phyloP scores from a whole-genome alignment of 2,797 vertebrate genomes.

The Setipinna tenuifilis region DNA sequence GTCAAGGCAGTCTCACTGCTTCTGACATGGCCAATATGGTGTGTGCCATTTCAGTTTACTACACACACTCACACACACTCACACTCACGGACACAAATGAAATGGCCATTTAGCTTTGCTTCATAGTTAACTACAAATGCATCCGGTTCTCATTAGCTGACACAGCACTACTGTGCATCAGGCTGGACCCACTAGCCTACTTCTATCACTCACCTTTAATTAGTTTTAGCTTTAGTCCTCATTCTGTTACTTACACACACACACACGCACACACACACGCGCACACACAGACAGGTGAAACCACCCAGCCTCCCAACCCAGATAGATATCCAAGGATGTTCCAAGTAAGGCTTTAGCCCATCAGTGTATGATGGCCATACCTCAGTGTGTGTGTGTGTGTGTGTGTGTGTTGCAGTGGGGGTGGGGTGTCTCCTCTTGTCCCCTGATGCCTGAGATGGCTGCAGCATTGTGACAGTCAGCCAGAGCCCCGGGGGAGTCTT shows the following conservation, averaged over 20 bases:
- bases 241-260: not conserved
- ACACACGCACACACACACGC: not conserved
- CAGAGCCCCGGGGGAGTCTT: conserved; percentile 57
- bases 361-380: conserved; percentile 38
- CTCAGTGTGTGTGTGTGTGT: not conserved
- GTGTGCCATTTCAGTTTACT: not conserved
- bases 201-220: not conserved
- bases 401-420: not conserved
- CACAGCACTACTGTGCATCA: not conserved
- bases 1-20: too few relatives aligned
- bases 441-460: conserved; percentile 52
- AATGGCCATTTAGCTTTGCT: conserved; percentile 7
- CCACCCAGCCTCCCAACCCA: not conserved
- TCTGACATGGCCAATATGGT: too few relatives aligned
- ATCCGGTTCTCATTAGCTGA: not conserved
- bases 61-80: not conserved
- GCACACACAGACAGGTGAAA: not conserved
- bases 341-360: conserved; percentile 37
- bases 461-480: conserved; percentile 60
- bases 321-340: conserved; percentile 2
- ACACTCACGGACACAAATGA: not conserved
- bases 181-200: too few relatives aligned
- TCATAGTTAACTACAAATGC: not conserved
- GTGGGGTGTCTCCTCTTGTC: not conserved
- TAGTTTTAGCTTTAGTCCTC: not conserved